Evolutionary conservation across 2,797 vertebrate species (phyloP).

Genomic region (Coluber constrictor): DNA sequence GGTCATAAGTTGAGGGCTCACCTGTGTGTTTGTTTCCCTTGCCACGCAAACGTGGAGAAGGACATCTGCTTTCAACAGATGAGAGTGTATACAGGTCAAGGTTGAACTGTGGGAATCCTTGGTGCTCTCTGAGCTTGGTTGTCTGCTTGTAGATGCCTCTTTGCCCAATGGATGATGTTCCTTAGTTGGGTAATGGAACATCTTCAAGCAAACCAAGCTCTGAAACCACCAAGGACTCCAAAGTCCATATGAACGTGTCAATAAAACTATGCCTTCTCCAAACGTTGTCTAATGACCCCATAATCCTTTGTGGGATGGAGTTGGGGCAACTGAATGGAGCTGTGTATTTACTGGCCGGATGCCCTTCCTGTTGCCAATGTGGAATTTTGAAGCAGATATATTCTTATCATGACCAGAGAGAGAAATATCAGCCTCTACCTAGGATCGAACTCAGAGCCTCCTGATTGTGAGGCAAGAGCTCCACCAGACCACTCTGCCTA

Average conservation of each 20-base stretch:
- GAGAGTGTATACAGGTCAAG: not conserved
- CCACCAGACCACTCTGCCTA: no score
- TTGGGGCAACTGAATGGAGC: no score
- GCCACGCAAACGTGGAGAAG: not conserved
- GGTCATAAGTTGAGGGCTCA: not conserved
- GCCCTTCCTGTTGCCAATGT: no score
- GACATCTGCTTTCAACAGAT: not conserved
- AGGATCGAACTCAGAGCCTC: no score
- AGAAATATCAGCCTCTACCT: no score
- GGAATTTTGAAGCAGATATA: no score
- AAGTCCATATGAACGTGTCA: not conserved
- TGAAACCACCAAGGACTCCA: not conserved
- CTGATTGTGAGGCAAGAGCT: no score
- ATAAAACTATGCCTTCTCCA: not conserved
- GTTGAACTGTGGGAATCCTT: not conserved
- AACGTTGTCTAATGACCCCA: not conserved
- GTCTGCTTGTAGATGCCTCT: not conserved
- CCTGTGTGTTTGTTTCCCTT: not conserved
- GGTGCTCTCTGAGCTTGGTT: not conserved
- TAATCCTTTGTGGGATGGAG: no score
- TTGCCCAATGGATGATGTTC: not conserved
- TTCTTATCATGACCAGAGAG: no score
- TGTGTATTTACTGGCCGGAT: no score
- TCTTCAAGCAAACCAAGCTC: not conserved
- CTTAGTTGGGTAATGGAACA: not conserved